Evolutionary conservation across 1,140 invertebrate genomes (phyloP).

Genomic region (Heliconius hermathena): DNA sequence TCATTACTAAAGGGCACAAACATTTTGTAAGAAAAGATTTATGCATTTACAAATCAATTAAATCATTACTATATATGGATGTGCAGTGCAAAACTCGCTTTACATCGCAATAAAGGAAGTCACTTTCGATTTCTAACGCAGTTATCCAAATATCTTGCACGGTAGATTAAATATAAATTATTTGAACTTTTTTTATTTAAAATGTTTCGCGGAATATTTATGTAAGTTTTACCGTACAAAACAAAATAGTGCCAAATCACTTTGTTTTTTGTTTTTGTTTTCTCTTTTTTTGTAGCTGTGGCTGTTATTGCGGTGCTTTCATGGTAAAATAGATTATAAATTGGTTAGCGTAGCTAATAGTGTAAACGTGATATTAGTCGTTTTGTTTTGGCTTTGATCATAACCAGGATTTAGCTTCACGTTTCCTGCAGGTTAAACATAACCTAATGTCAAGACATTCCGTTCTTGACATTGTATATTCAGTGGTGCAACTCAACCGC

Average conservation of each 20-base stretch:
- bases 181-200: background rate
- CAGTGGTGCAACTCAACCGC: too few species aligned
- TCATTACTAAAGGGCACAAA: background rate
- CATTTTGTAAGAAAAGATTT: background rate
- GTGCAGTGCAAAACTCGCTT: background rate
- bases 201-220: background rate
- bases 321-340: background rate
- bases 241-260: background rate
- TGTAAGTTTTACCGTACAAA: background rate
- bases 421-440: too few species aligned
- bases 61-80: background rate
- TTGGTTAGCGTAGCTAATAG: too few species aligned
- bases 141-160: conserved; percentile 30
- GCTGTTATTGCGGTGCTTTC: background rate
- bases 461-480: too few species aligned
- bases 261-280: background rate
- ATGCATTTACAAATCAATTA: background rate
- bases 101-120: conserved; percentile 26
- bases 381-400: too few species aligned
- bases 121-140: conserved; percentile 36
- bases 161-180: conserved; percentile 7
- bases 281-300: too few species aligned
- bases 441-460: too few species aligned
- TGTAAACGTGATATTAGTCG: too few species aligned
- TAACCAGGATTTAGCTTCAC: too few species aligned